A percentile compares a stretch with the other conserved stretches of the same genome.
phyloP scores from a whole-genome alignment of 2,888 invertebrate genomes.

The Leptothorax acervorum region DNA sequence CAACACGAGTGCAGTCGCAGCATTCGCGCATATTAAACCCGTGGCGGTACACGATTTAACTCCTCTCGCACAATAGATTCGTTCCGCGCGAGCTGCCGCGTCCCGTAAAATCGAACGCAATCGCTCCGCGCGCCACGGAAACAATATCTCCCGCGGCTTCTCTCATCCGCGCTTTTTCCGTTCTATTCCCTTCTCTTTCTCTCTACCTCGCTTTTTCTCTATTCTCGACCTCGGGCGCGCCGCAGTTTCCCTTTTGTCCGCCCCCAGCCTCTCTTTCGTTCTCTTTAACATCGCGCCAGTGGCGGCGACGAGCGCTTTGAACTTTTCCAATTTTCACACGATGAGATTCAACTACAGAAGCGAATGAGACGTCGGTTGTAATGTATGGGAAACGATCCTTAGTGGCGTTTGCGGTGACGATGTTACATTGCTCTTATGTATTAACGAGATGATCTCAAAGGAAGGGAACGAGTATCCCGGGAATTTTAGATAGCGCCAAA shows the following conservation, averaged over 20 bases:
- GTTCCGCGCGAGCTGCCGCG: constrained; percentile 61
- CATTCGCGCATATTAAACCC: constrained; percentile 65
- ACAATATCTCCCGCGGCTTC: constrained; percentile 63
- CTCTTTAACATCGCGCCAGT: constrained; percentile 63
- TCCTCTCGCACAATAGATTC: constrained; percentile 71
- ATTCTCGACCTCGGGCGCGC: constrained; percentile 37
- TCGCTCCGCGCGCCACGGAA: constrained; percentile 62
- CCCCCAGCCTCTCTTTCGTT: constrained; percentile 10
- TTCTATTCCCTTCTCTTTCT: neutral
- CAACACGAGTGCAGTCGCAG: constrained; percentile 31
- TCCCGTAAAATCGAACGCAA: constrained; percentile 69
- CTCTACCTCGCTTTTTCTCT: constrained; percentile 2
- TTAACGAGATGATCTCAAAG: constrained; percentile 37
- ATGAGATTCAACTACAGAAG: constrained; percentile 67
- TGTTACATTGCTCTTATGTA: constrained; percentile 22
- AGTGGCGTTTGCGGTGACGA: constrained; percentile 57
- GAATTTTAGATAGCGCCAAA: neutral
- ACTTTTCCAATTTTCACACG: constrained; percentile 76
- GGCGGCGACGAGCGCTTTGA: constrained; percentile 65
- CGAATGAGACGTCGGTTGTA: constrained; percentile 62
- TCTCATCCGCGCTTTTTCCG: constrained; percentile 9
- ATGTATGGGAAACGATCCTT: constrained; percentile 63
- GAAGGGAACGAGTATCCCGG: neutral
- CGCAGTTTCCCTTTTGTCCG: constrained; percentile 31
- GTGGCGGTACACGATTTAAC: constrained; percentile 57